phyloP scores from a whole-genome alignment of 2,797 vertebrate genomes.

The Columba guinea region DNA sequence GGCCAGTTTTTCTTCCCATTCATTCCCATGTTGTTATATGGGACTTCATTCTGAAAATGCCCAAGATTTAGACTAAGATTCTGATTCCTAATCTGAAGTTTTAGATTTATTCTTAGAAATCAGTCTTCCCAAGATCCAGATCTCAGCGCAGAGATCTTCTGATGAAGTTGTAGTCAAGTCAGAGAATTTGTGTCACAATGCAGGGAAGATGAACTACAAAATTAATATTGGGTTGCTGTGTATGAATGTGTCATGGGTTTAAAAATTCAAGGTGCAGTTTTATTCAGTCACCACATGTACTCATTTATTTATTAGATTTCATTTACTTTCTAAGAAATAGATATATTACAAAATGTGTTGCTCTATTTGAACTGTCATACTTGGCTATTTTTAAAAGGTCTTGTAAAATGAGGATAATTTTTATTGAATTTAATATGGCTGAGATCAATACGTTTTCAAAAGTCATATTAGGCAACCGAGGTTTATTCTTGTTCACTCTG shows the following conservation, averaged over 20 bases:
- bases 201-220: neutral
- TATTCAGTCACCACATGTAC: neutral
- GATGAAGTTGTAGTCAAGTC: neutral
- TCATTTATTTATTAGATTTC: neutral
- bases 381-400: neutral
- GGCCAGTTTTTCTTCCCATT: neutral
- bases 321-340: neutral
- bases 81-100: neutral
- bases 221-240: neutral
- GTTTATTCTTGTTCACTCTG: neutral
- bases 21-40: neutral
- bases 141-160: neutral
- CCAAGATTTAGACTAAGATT: neutral
- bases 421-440: neutral
- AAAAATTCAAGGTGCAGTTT: neutral
- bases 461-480: neutral
- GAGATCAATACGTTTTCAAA: neutral
- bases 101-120: neutral
- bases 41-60: neutral
- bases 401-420: neutral
- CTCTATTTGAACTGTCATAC: neutral
- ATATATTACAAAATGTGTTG: neutral
- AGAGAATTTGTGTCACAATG: neutral
- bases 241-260: neutral
- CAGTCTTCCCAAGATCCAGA: rapidly evolving